Evolutionary conservation across 2,113 vertebrate species (phyloP).

Genomic region (Nicator chloris): DNA sequence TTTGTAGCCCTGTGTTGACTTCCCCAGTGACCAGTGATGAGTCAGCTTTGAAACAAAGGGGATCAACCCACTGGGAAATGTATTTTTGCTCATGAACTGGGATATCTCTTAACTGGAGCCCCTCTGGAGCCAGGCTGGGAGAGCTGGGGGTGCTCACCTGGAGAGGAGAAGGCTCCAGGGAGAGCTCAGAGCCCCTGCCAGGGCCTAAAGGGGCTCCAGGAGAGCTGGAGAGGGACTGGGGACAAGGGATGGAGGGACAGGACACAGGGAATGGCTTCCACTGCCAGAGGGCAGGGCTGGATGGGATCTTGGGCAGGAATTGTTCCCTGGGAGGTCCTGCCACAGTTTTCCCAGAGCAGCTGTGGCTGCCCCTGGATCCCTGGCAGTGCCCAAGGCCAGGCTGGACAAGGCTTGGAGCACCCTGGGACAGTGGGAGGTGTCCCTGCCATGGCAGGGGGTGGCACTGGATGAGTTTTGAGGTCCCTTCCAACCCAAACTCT

Average conservation of each 20-base stretch:
- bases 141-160: neutral
- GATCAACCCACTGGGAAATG: neutral
- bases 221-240: neutral
- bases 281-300: fast-evolving
- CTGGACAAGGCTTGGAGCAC: fast-evolving
- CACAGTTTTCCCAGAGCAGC: neutral
- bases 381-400: fast-evolving
- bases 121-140: neutral
- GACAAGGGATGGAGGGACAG: neutral
- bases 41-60: neutral
- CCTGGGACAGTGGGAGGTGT: neutral
- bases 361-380: neutral
- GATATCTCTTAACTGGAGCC: neutral
- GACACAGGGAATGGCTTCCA: neutral
- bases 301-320: neutral
- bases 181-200: neutral
- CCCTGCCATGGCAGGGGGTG: neutral
- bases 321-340: fast-evolving
- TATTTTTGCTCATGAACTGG: neutral
- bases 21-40: neutral
- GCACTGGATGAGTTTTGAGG: neutral
- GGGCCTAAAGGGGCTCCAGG: neutral
- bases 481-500: neutral
- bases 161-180: neutral
- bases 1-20: neutral